Percentiles rank a stretch among this genome's conserved stretches.
Evolutionary conservation across 2,113 vertebrate genomes (phyloP).

Genomic region (Myxocyprinus asiaticus): DNA sequence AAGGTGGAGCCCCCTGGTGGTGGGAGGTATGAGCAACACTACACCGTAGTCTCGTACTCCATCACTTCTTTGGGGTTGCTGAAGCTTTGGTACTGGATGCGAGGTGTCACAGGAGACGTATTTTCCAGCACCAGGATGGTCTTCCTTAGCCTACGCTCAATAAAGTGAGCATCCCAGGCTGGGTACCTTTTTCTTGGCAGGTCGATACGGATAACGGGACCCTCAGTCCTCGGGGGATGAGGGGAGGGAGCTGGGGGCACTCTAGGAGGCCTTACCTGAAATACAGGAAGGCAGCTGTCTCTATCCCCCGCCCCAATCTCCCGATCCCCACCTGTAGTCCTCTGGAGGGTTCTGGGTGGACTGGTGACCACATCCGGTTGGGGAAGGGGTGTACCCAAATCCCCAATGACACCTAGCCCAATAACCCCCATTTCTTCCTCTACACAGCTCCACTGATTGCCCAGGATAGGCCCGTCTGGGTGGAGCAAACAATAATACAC

Average conservation of each 20-base stretch:
- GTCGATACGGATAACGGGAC: conserved; percentile 95
- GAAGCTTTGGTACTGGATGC: conserved; percentile 89
- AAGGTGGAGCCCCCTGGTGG: conserved; percentile 27
- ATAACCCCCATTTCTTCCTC: conserved; percentile 72
- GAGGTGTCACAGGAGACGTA: conserved; percentile 83
- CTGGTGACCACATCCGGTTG: conserved; percentile 85
- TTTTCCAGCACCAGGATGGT: conserved; percentile 94
- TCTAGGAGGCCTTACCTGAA: conserved; percentile 89
- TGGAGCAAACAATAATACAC: conserved; percentile 97
- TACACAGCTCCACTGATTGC: conserved; percentile 84
- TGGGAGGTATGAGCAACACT: conserved; percentile 51
- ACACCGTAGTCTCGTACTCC: conserved; percentile 96
- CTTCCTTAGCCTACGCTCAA: conserved; percentile 91
- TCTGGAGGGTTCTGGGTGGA: conserved; percentile 90
- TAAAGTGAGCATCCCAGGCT: conserved; percentile 96
- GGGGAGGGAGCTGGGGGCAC: conserved; percentile 78
- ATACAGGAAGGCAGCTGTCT: conserved; percentile 90
- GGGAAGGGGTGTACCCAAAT: conserved; percentile 69
- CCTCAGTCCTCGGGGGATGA: conserved; percentile 80
- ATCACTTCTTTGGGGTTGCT: conserved; percentile 87
- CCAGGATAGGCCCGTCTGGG: conserved; percentile 90
- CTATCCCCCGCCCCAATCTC: conserved; percentile 77
- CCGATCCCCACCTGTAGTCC: conserved; percentile 91
- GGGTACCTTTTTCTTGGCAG: conserved; percentile 95
- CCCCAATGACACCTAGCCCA: conserved; percentile 66